Percentiles rank a stretch among this genome's conserved stretches.
phyloP scores from a whole-genome alignment of 2,113 vertebrate genomes.

The Mirza zaza region DNA sequence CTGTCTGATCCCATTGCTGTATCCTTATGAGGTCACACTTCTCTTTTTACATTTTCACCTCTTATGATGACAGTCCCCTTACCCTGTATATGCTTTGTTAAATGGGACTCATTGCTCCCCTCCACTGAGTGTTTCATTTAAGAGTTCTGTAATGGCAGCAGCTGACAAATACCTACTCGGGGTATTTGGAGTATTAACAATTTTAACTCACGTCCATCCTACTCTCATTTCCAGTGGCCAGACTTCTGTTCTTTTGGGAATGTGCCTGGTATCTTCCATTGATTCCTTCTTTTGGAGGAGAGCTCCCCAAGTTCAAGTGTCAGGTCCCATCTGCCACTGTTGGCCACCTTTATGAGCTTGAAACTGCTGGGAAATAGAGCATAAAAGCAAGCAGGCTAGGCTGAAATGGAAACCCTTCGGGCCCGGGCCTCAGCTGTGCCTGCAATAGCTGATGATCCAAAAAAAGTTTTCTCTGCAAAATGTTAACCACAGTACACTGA shows the following conservation, averaged over 20 bases:
- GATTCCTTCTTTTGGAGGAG: background rate
- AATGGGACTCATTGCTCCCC: background rate
- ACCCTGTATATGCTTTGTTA: fast-evolving
- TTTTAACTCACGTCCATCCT: background rate
- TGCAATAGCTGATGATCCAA: background rate
- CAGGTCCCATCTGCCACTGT: background rate
- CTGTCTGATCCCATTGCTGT: fast-evolving
- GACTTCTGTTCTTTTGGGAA: background rate
- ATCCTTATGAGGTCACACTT: background rate
- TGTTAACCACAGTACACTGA: fast-evolving
- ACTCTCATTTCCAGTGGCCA: background rate
- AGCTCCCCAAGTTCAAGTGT: background rate
- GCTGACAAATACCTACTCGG: background rate
- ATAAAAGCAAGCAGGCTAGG: background rate
- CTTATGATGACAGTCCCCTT: background rate
- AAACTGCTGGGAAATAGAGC: slow-evolving; percentile 15
- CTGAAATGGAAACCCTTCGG: background rate
- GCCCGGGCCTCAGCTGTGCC: background rate
- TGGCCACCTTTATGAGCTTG: background rate
- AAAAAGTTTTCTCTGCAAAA: background rate
- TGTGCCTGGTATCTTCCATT: background rate
- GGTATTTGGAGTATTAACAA: background rate
- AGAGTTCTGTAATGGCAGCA: background rate
- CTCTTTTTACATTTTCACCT: background rate
- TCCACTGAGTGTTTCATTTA: background rate